phyloP scores from a whole-genome alignment of 2,113 vertebrate species.

The Tiliqua scincoides region DNA sequence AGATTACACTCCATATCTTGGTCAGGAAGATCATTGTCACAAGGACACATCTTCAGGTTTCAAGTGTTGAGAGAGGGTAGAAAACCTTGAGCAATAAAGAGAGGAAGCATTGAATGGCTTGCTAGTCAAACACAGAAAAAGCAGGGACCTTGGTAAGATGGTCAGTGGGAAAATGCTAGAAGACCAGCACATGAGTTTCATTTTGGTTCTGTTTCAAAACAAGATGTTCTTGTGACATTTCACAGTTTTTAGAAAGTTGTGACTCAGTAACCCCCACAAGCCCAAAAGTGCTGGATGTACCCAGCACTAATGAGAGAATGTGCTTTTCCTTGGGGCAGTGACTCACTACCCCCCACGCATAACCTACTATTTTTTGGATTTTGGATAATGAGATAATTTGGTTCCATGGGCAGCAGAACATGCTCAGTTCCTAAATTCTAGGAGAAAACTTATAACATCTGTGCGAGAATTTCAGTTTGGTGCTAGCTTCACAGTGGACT shows the following conservation, averaged over 20 bases:
- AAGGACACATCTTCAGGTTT: not conserved
- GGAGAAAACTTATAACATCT: not conserved
- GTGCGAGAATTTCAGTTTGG: not conserved
- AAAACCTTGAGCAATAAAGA: not conserved
- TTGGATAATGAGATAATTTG: not conserved
- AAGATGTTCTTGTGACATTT: not conserved
- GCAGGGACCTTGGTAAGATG: not conserved
- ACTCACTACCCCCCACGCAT: not conserved
- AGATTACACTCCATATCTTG: no score
- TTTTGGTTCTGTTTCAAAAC: not conserved
- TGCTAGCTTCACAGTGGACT: not conserved
- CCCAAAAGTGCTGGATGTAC: not conserved
- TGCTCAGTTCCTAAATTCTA: not conserved
- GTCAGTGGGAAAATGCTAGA: not conserved
- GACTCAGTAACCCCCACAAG: slow-evolving; percentile 2
- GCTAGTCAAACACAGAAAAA: not conserved
- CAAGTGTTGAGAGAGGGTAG: not conserved
- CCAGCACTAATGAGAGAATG: not conserved
- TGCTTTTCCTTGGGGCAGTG: not conserved
- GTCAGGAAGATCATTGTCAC: no score
- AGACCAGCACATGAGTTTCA: not conserved
- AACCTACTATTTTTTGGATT: not conserved
- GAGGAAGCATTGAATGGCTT: not conserved
- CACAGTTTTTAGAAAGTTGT: slow-evolving; percentile 8
- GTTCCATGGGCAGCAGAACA: not conserved